Evolutionary conservation across 2,888 invertebrate species (phyloP), one percentile per base, ranked within the genome.

Genomic region (Sphaerophoria taeniata): DNA sequence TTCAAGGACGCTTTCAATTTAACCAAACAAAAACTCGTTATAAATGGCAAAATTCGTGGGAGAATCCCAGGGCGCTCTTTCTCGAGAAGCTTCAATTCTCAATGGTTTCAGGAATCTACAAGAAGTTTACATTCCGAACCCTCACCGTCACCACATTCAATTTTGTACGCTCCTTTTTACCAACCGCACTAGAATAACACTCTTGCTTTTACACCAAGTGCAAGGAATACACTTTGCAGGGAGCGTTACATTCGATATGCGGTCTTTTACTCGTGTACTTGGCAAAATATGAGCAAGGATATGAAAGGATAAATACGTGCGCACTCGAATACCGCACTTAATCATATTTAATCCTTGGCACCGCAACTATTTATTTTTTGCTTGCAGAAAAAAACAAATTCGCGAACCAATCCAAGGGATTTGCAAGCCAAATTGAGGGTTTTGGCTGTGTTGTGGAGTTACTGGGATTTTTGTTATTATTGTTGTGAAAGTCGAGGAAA

Each of bases 11-110:
- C 34, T 67, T 12, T 79, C 39, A 45, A 71, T 63, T 72, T 58
- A 53, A 53, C 55, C 67, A 84, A 84, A 80, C 80, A 84, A 84
- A 84, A 80, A 84, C 75, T 76, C 70, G 71, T 71, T 75, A 84
- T 71, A 71, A 75, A 75, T 58, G 79, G 74, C 74, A 70, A 69
- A 74, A 53, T 45, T 58, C 60, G 45, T 60, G 65, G 58, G 82
- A 49, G 61, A 75, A 84, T 75, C n/a, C 55, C 65, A 79, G 84
- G 55, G 71, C 65, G 79, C 61, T 75, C 60, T 76, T 80, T 58
- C 76, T 75, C 76, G 55, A 80, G 84, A 69, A 77, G 76, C 85
- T 77, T 81, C 81, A 77, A 75, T 85, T 76, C 73, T 70, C n/a
- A n/a, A n/a, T n/a, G n/a, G n/a, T n/a, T n/a, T n/a, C n/a, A n/a